Evolutionary conservation across 2,113 vertebrate species (phyloP), one percentile per base, ranked within the genome.

Genomic region (Saccopteryx bilineata): DNA sequence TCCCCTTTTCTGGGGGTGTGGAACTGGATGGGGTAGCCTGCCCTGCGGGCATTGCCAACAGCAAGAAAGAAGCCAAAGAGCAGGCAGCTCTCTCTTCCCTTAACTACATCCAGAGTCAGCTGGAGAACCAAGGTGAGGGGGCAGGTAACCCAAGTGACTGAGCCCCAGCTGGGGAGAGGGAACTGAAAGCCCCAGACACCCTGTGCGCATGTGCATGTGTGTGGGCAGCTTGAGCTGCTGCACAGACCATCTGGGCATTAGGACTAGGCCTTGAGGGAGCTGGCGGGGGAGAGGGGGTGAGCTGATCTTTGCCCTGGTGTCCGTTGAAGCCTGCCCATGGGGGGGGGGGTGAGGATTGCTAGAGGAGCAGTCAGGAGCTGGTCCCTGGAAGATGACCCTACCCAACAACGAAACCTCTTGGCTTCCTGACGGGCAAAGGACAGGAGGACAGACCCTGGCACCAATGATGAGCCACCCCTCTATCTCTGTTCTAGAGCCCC

Each of bases 1-100:
- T 26, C 7, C 87, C 82, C n/a, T 95, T 97, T 75, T 97, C 94
- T 2, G 65, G 74, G 86, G 28, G 46, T 0, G 94, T 39, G 0
- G 95, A 96, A 18, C 86, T 97, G 86, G 97, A 95, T 28, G 97
- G 96, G 28, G 56, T 96, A 65, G 74, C 71, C 48, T 97, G 95
- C 63, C 69, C 97, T 0, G 48, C 5, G 0, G 96, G 95, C 15
- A 93, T 31, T 0, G 94, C 48, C 0, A 58, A 17, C 58, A 94
- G 21, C 93, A 95, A 78, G 65, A 19, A 10, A 0, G 97, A 97
- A 48, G 96, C 97, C 74, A 83, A 83, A 13, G 81, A 96, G 66
- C 96, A 96, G 85, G 97, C 91, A 0, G 96, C 96, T 0, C 60
- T 96, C 28, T 87, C 91, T n/a, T 94, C 96, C 31, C 94, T 96